phyloP scores from a whole-genome alignment of 1,140 invertebrate genomes.

The Carposina sasakii region DNA sequence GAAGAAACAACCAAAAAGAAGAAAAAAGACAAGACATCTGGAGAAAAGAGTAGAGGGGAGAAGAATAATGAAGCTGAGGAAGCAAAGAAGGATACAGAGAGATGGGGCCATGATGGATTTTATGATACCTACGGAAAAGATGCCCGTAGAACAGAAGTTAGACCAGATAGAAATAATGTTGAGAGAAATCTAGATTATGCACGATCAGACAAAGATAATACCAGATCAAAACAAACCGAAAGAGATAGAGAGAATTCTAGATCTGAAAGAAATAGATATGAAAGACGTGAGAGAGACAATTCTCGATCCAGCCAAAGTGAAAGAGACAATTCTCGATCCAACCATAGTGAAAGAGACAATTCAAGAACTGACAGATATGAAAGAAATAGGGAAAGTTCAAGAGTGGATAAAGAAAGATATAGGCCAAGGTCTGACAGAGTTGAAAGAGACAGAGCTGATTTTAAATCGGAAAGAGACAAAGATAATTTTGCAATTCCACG shows the following conservation, averaged over 20 bases:
- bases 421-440: too few species aligned
- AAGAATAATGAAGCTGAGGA: constrained; percentile 28
- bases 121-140: constrained; percentile 57
- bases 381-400: neutral
- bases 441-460: neutral
- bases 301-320: neutral
- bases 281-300: constrained; percentile 6
- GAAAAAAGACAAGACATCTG: constrained; percentile 38
- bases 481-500: too few species aligned
- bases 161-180: constrained; percentile 9
- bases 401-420: constrained; percentile 2
- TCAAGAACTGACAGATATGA: constrained; percentile 7
- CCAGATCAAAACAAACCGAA: constrained; percentile 10
- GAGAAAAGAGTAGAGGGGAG: constrained; percentile 24
- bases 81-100: constrained; percentile 30
- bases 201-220: constrained; percentile 10
- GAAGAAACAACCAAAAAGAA: constrained; percentile 40
- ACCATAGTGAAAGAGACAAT: constrained; percentile 2
- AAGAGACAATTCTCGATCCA: constrained; percentile 1
- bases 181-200: constrained; percentile 14
- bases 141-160: constrained; percentile 35
- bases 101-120: constrained; percentile 63
- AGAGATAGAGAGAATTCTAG: constrained; percentile 16
- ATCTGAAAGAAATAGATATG: constrained; percentile 12
- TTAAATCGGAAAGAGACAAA: neutral